Percentiles rank a stretch among this genome's conserved stretches.
phyloP scores from a whole-genome alignment of 2,113 vertebrate genomes.

The Anarrhichthys ocellatus region DNA sequence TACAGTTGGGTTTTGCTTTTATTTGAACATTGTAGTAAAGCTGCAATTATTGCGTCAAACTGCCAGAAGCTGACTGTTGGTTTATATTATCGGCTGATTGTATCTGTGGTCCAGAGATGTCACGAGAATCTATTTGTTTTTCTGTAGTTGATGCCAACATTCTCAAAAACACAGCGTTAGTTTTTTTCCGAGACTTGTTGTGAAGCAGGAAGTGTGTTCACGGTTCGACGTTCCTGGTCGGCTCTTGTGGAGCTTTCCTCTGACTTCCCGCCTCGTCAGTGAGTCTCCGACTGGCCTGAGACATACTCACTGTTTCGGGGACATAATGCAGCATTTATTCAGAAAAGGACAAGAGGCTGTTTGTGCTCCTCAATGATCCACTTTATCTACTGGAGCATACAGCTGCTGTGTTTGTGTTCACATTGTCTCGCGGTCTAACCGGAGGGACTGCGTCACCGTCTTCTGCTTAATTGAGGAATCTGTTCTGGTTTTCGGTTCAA shows the following conservation, averaged over 20 bases:
- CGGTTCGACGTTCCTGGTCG: slow-evolving; percentile 19
- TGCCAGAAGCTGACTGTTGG: no score
- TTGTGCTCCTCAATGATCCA: slow-evolving; percentile 40
- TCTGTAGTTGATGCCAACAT: no score
- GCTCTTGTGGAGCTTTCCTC: background rate
- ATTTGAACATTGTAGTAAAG: no score
- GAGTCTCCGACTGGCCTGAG: slow-evolving; percentile 10
- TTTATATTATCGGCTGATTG: no score
- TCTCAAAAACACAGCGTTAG: no score
- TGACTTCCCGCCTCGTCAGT: no score
- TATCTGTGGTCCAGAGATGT: no score
- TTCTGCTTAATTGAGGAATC: slow-evolving; percentile 39
- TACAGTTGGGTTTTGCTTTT: no score
- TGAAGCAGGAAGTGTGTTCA: slow-evolving; percentile 9
- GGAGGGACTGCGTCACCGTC: background rate
- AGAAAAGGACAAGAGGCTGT: slow-evolving; percentile 32
- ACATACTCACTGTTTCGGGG: slow-evolving; percentile 26
- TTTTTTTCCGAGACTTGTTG: background rate
- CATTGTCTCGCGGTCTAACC: slow-evolving; percentile 1
- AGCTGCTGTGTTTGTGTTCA: slow-evolving; percentile 37
- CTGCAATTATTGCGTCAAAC: no score
- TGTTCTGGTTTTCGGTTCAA: slow-evolving; percentile 1
- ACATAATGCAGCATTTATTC: slow-evolving; percentile 53
- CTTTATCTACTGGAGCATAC: slow-evolving; percentile 32
- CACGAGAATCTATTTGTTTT: no score